phyloP scores from a whole-genome alignment of 2,113 vertebrate species.

The Trogon surrucura region DNA sequence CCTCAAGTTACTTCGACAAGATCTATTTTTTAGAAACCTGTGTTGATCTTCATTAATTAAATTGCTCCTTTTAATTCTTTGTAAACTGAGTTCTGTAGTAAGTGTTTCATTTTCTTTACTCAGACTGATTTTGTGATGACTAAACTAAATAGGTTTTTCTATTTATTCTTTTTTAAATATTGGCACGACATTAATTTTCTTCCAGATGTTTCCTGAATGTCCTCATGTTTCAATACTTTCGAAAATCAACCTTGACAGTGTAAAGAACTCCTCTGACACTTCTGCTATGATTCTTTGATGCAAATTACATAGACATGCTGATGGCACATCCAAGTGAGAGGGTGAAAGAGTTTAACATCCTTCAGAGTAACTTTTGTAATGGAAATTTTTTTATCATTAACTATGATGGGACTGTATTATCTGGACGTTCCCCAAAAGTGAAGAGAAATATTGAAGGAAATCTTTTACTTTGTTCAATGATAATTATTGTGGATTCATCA shows the following conservation, averaged over 20 bases:
- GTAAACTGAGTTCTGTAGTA: background rate
- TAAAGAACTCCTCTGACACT: constrained; percentile 17
- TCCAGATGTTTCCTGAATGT: background rate
- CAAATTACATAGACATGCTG: background rate
- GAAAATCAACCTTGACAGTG: constrained; percentile 29
- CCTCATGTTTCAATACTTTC: background rate
- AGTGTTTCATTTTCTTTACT: background rate
- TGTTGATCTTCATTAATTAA: background rate
- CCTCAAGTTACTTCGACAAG: background rate
- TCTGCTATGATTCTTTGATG: background rate
- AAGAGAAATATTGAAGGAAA: background rate
- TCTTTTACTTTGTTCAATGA: background rate
- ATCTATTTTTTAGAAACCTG: background rate
- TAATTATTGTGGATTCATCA: background rate
- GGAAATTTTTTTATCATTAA: background rate
- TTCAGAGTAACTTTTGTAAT: constrained; percentile 1
- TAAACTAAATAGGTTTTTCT: background rate
- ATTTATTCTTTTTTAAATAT: background rate
- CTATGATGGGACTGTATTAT: background rate
- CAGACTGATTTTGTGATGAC: background rate
- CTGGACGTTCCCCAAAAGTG: background rate
- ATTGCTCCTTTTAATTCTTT: background rate
- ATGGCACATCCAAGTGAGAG: background rate
- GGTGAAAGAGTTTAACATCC: background rate
- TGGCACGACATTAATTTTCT: background rate